Conservation (phyloP, 92 coral and sea anemone species). For the Parazoanthus darwini region DNA sequence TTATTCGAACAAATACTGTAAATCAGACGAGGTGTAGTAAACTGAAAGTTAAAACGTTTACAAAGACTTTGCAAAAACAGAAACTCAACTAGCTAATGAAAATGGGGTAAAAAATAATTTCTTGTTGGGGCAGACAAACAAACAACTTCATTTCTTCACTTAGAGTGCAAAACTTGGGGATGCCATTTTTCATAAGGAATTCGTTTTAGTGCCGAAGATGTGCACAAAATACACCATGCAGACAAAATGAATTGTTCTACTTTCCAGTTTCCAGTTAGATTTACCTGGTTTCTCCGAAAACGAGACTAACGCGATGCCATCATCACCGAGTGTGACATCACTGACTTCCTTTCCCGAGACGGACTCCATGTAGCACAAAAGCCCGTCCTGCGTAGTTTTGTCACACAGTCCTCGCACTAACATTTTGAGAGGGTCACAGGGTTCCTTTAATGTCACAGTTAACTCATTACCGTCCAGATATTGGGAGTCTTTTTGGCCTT, state of each 20-base stretch:
- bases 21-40: neutral
- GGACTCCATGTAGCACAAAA: slow-evolving; percentile 57
- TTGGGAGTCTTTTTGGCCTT: slow-evolving; percentile 44
- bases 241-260: neutral
- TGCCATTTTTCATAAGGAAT: neutral
- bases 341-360: slow-evolving; percentile 56
- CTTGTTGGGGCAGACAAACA: neutral
- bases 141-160: neutral
- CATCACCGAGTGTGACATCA: slow-evolving; percentile 41
- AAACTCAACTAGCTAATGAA: neutral
- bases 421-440: slow-evolving; percentile 49
- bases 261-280: too few species aligned
- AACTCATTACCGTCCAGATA: slow-evolving; percentile 42
- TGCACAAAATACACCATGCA: too few species aligned
- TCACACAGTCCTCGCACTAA: slow-evolving; percentile 58
- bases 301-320: slow-evolving; percentile 46
- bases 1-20: too few species aligned
- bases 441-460: slow-evolving; percentile 34
- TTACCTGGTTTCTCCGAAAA: slow-evolving; percentile 58
- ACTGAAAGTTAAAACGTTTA: neutral
- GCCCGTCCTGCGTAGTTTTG: slow-evolving; percentile 51
- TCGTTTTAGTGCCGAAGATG: neutral
- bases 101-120: too few species aligned
- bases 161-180: neutral
- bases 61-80: neutral